Percentiles rank a stretch among this genome's conserved stretches.
phyloP scores from a whole-genome alignment of 1,140 invertebrate genomes.

The Cyclina sinensis region DNA sequence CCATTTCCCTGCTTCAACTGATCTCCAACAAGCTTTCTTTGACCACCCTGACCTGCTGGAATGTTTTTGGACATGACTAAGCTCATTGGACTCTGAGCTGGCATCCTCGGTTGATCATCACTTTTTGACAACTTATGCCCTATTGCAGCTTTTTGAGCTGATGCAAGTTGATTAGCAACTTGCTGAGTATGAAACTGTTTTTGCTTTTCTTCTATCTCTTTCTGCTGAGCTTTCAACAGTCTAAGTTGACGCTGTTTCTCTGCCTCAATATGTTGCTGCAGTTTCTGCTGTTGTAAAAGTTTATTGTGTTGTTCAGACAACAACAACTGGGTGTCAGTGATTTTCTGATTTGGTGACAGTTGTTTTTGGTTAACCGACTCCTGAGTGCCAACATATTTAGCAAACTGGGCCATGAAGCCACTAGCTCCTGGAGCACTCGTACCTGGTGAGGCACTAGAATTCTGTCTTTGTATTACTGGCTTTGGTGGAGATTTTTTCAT shows the following conservation, averaged over 20 bases:
- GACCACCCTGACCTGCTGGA: constrained; percentile 23
- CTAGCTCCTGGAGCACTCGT: background rate
- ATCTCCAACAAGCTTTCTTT: constrained; percentile 15
- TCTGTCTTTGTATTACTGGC: constrained; percentile 39
- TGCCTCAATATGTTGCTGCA: constrained; percentile 12
- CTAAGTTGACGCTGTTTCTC: constrained; percentile 20
- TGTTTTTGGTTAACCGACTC: background rate
- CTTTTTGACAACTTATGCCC: background rate
- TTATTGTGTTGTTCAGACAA: constrained; percentile 5
- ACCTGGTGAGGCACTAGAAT: background rate
- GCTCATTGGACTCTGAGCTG: constrained; percentile 56
- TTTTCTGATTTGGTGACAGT: background rate
- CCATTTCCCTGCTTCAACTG: constrained; percentile 23
- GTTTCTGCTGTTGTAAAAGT: background rate
- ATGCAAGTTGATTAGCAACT: constrained; percentile 4
- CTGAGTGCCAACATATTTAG: constrained; percentile 17
- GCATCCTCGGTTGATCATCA: background rate
- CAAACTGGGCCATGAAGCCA: constrained; percentile 55
- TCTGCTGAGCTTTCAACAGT: background rate
- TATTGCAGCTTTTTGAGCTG: constrained; percentile 25
- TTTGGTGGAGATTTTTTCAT: background rate
- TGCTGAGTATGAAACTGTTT: constrained; percentile 28
- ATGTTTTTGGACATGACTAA: constrained; percentile 57
- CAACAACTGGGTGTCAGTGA: background rate
- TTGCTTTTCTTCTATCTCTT: background rate